Evolutionary conservation across 2,113 vertebrate genomes (phyloP).

Genomic region (Chaetodon auriga): DNA sequence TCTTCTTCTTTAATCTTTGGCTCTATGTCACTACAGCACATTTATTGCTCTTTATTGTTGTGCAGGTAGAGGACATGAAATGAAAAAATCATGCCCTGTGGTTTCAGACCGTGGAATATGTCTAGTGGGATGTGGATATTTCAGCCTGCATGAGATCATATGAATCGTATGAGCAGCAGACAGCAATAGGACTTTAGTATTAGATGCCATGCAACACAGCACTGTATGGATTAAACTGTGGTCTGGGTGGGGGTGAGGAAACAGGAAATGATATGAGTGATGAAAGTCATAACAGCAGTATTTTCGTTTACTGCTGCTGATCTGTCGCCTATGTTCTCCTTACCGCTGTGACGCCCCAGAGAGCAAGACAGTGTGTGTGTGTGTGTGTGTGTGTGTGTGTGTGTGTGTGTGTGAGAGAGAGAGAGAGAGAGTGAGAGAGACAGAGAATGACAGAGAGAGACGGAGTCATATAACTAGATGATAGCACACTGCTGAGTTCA

Average conservation of each 20-base stretch:
- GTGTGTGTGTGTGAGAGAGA: not conserved
- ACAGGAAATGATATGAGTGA: conserved; percentile 56
- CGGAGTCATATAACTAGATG: conserved; percentile 57
- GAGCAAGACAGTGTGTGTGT: conserved; percentile 28
- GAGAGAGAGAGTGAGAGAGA: conserved; percentile 27
- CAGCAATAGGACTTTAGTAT: conserved; percentile 36
- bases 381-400: conserved; percentile 7
- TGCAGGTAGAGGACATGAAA: conserved; percentile 5
- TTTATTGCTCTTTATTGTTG: conserved; percentile 24
- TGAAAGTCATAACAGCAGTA: conserved; percentile 52
- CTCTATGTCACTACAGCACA: conserved; percentile 10
- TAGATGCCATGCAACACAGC: conserved; percentile 10
- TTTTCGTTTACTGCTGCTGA: conserved; percentile 58
- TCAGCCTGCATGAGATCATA: conserved; percentile 34
- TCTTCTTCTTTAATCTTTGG: conserved; percentile 20
- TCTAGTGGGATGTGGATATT: conserved; percentile 42
- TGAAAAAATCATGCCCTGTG: conserved; percentile 20
- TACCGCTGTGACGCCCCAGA: conserved; percentile 53
- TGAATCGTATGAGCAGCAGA: conserved; percentile 29
- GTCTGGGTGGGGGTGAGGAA: conserved; percentile 40
- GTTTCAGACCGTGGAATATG: conserved; percentile 21
- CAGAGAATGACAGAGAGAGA: conserved; percentile 19
- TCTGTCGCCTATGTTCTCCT: conserved; percentile 56
- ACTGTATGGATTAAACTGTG: conserved; percentile 39
- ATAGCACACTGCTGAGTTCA: conserved; percentile 61